phyloP scores from a whole-genome alignment of 2,113 vertebrate genomes.

The Promerops cafer region DNA sequence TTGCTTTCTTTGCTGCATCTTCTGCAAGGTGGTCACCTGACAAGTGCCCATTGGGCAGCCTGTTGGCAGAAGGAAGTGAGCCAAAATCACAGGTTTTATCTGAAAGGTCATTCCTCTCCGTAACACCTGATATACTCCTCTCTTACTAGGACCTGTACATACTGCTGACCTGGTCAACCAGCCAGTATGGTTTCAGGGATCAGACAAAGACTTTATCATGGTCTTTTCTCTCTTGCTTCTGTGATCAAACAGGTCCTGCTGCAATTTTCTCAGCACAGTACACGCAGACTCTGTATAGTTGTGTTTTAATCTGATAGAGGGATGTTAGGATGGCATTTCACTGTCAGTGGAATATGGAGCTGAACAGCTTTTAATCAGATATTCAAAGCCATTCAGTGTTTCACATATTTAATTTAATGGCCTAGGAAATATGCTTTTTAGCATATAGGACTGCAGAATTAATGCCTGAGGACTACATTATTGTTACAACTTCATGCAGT shows the following conservation, averaged over 20 bases:
- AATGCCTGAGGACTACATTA: constrained; percentile 23
- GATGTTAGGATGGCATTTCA: not conserved
- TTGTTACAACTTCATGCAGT: constrained; percentile 6
- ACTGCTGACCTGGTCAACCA: not conserved
- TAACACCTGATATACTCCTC: not conserved
- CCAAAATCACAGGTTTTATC: not conserved
- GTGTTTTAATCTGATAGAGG: not conserved
- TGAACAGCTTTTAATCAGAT: not conserved
- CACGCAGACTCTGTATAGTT: rapidly evolving
- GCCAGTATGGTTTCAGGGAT: not conserved
- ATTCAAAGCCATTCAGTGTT: not conserved
- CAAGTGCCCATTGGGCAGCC: not conserved
- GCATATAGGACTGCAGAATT: not conserved
- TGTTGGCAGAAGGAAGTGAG: not conserved
- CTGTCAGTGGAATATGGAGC: not conserved
- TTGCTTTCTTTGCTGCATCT: not conserved
- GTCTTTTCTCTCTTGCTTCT: not conserved
- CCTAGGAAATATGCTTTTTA: not conserved
- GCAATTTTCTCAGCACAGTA: not conserved
- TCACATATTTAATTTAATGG: not conserved
- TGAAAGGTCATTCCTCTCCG: not conserved
- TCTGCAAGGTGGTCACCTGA: not conserved
- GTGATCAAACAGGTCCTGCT: not conserved
- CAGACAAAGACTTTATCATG: not conserved
- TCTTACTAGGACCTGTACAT: not conserved